Evolutionary conservation across 2,888 invertebrate species (phyloP).

Genomic region (Cheilosia urbana): DNA sequence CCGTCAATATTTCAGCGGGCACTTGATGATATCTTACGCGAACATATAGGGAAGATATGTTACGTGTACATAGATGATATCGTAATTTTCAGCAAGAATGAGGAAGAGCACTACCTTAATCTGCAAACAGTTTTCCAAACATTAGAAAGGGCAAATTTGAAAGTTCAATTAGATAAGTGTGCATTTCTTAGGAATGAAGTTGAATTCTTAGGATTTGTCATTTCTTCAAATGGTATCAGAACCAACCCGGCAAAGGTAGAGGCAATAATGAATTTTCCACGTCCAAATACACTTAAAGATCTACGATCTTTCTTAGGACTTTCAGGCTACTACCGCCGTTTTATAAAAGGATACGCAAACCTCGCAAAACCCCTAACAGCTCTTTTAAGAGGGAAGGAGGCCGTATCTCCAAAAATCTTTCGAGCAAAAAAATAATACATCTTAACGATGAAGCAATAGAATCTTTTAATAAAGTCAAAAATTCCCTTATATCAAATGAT

Average conservation of each 20-base stretch:
- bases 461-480: no score
- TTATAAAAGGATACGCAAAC: constrained; percentile 42
- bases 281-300: constrained; percentile 45
- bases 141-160: constrained; percentile 30
- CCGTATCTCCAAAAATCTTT: no score
- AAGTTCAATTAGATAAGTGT: constrained; percentile 56
- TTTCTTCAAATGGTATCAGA: constrained; percentile 25
- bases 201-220: constrained; percentile 63
- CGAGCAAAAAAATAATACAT: no score
- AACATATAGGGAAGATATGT: no score
- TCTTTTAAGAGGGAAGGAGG: constrained; percentile 52
- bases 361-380: constrained; percentile 34
- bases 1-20: no score
- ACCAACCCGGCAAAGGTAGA: constrained; percentile 42
- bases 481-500: no score
- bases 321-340: constrained; percentile 49
- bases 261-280: constrained; percentile 9
- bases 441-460: no score
- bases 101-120: no score
- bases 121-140: no score
- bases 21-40: no score
- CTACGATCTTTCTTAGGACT: constrained; percentile 41
- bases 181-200: constrained; percentile 51
- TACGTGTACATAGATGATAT: no score
- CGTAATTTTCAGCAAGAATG: no score